These are phyloP conservation scores for Ailurus styani DNA, from an alignment of 2,113 vertebrate species.

Conservation along the genomic window DNA sequence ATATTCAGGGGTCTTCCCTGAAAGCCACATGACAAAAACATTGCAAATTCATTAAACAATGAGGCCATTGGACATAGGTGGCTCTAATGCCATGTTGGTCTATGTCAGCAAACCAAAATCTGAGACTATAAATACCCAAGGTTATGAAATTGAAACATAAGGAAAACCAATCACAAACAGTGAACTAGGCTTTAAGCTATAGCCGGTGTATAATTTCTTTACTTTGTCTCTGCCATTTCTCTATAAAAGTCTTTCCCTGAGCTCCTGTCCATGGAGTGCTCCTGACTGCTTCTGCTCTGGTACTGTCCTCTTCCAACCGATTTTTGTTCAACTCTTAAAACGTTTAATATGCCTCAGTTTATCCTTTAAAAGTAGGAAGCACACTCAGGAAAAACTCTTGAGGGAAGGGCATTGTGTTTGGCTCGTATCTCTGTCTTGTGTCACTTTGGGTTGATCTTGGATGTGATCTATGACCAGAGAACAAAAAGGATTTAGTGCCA, in stretches of 20 bases:
- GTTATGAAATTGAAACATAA: background rate
- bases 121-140: background rate
- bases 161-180: background rate
- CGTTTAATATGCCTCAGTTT: background rate
- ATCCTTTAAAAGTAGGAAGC: background rate
- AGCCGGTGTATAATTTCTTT: background rate
- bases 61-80: background rate
- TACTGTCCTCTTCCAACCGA: background rate
- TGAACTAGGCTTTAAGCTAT: background rate
- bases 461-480: background rate
- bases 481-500: background rate
- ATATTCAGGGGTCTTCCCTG: background rate
- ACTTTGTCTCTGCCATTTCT: background rate
- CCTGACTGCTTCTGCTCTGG: background rate
- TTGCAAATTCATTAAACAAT: background rate
- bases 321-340: background rate
- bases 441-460: constrained; percentile 9
- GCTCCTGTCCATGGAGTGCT: background rate
- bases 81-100: background rate
- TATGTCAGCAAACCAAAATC: background rate
- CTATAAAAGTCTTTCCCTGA: background rate
- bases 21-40: background rate
- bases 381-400: background rate
- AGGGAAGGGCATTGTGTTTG: background rate
- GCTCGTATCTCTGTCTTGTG: background rate